phyloP scores from a whole-genome alignment of 2,888 invertebrate species.

The Caradrina kadenii region DNA sequence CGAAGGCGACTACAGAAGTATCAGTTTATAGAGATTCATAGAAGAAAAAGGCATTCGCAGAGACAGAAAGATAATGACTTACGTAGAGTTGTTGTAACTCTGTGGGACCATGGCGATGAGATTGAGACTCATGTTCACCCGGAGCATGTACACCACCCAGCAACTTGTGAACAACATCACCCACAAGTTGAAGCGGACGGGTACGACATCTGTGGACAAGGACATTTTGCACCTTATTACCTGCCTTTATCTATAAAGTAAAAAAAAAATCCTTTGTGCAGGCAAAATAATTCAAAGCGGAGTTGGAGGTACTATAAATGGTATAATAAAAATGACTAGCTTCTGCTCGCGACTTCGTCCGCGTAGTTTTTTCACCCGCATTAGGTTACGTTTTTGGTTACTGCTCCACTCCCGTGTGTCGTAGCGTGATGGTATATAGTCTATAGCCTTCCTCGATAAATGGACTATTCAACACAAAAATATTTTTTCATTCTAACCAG shows the following conservation, averaged over 20 bases:
- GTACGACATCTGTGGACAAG: conserved; percentile 79
- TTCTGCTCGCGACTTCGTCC: too few relatives aligned
- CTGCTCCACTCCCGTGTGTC: too few relatives aligned
- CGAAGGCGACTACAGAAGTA: too few relatives aligned
- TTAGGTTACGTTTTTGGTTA: too few relatives aligned
- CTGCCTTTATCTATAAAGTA: not conserved
- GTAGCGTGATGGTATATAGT: too few relatives aligned
- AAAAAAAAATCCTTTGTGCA: not conserved
- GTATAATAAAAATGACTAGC: too few relatives aligned
- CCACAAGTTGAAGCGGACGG: conserved; percentile 85
- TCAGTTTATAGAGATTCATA: too few relatives aligned
- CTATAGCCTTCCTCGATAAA: too few relatives aligned
- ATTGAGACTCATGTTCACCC: conserved; percentile 94
- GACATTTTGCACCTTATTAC: conserved; percentile 10
- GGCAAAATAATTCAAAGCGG: conserved; percentile 2
- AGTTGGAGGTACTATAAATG: too few relatives aligned
- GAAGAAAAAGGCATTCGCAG: not conserved
- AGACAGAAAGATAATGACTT: conserved; percentile 52
- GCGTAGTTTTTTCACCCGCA: too few relatives aligned
- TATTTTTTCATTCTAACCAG: too few relatives aligned
- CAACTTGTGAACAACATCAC: conserved; percentile 94
- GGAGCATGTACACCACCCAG: conserved; percentile 93
- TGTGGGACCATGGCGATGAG: conserved; percentile 93
- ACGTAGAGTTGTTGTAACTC: conserved; percentile 76
- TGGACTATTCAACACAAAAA: too few relatives aligned